Percentiles rank a stretch among this genome's conserved stretches.
phyloP scores from a whole-genome alignment of 2,113 vertebrate genomes.

The Phalacrocorax pelagicus region DNA sequence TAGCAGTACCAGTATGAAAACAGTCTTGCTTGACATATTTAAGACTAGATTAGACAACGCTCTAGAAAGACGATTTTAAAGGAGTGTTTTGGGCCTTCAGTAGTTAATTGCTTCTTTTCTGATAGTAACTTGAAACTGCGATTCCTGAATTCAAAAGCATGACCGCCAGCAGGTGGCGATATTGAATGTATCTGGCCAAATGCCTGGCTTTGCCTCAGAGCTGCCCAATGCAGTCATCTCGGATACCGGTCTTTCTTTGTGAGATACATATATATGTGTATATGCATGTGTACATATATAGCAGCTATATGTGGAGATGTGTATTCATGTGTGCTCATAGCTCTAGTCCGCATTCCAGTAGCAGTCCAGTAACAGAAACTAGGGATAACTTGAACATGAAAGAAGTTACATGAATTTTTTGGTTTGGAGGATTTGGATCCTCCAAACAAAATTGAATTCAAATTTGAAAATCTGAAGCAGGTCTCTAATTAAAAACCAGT shows the following conservation, averaged over 20 bases:
- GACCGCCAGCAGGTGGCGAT: background rate
- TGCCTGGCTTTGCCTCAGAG: background rate
- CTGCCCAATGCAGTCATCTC: background rate
- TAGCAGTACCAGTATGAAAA: background rate
- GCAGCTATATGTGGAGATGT: background rate
- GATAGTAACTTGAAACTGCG: background rate
- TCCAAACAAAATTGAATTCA: too few relatives aligned
- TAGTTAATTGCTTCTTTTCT: background rate
- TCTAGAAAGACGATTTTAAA: background rate
- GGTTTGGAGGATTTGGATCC: background rate
- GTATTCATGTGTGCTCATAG: background rate
- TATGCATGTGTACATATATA: rapidly evolving
- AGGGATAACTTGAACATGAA: background rate
- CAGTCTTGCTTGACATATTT: background rate
- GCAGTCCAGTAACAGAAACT: background rate
- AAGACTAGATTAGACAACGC: background rate
- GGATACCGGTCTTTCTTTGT: background rate
- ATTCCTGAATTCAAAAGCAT: background rate
- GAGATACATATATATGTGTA: background rate
- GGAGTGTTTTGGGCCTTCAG: background rate
- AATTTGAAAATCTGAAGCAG: background rate
- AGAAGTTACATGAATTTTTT: background rate
- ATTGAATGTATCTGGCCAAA: background rate
- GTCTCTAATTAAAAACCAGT: background rate
- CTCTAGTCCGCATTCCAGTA: background rate